phyloP scores from a whole-genome alignment of 1,140 invertebrate genomes.

The Philopotamus ludificatus region DNA sequence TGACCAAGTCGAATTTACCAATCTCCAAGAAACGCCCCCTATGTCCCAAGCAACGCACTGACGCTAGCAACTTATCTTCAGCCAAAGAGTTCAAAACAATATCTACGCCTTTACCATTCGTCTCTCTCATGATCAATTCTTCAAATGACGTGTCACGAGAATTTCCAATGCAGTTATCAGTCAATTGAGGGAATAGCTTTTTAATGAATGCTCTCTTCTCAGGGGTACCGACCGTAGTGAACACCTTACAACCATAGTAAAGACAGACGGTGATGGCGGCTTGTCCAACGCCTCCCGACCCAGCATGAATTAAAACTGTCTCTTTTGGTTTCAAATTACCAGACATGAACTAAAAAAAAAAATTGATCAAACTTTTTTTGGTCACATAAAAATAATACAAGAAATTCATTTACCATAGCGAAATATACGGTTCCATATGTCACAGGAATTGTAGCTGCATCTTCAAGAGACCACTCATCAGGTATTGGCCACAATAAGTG shows the following conservation, averaged over 20 bases:
- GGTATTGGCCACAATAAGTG: constrained; percentile 76
- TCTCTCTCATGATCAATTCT: constrained; percentile 58
- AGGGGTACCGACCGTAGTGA: constrained; percentile 71
- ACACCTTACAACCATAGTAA: constrained; percentile 67
- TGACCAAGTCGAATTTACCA: constrained; percentile 71
- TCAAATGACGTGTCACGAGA: constrained; percentile 65
- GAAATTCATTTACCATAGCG: constrained; percentile 60
- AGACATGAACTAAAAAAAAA: constrained; percentile 50
- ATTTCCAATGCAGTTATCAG: constrained; percentile 62
- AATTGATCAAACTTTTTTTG: neutral
- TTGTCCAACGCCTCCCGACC: constrained; percentile 84
- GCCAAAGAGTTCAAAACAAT: constrained; percentile 67
- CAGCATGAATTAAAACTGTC: constrained; percentile 82
- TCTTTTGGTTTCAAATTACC: constrained; percentile 68
- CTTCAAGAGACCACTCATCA: constrained; percentile 77
- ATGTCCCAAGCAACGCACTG: constrained; percentile 72
- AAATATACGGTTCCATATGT: constrained; percentile 85
- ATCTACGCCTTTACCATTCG: constrained; percentile 65
- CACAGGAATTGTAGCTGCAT: constrained; percentile 85
- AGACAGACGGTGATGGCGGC: constrained; percentile 80
- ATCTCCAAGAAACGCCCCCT: constrained; percentile 75
- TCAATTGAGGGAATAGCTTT: constrained; percentile 66
- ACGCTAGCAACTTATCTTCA: constrained; percentile 67
- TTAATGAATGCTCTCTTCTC: constrained; percentile 78
- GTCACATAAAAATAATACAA: neutral